Conservation (phyloP, 2,113 vertebrate genomes). For the Noctilio leporinus region DNA sequence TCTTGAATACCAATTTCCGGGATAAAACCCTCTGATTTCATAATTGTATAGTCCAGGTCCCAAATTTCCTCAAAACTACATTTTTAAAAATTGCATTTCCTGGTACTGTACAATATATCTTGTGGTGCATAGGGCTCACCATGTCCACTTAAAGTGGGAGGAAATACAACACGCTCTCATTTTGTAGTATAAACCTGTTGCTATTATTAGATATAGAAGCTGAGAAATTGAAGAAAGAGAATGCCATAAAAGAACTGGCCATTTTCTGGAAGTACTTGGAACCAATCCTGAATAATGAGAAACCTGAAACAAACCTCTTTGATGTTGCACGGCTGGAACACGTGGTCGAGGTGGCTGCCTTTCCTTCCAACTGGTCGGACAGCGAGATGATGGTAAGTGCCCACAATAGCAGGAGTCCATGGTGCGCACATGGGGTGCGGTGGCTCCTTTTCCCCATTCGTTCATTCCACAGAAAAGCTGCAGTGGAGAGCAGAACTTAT, state of each 20-base stretch:
- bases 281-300: constrained; percentile 81
- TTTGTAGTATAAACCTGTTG: constrained; percentile 22
- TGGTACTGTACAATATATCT: not conserved
- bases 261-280: constrained; percentile 90
- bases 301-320: constrained; percentile 81
- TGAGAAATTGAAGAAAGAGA: constrained; percentile 69
- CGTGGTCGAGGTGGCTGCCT: constrained; percentile 69
- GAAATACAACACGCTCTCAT: not conserved
- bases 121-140: not conserved
- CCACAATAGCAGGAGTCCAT: not conserved
- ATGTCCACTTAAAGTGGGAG: not conserved
- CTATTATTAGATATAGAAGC: constrained; percentile 68
- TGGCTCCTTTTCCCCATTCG: not conserved
- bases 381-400: constrained; percentile 81
- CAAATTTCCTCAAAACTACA: not conserved
- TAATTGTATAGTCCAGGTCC: not conserved
- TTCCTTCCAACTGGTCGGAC: constrained; percentile 74
- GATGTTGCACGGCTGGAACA: constrained; percentile 83
- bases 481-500: not conserved
- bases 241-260: constrained; percentile 74
- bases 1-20: not conserved
- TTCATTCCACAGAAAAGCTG: not conserved
- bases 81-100: not conserved
- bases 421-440: no score
- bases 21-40: not conserved